Conservation (phyloP, 2,888 invertebrate species). For the Perdita meconis region DNA sequence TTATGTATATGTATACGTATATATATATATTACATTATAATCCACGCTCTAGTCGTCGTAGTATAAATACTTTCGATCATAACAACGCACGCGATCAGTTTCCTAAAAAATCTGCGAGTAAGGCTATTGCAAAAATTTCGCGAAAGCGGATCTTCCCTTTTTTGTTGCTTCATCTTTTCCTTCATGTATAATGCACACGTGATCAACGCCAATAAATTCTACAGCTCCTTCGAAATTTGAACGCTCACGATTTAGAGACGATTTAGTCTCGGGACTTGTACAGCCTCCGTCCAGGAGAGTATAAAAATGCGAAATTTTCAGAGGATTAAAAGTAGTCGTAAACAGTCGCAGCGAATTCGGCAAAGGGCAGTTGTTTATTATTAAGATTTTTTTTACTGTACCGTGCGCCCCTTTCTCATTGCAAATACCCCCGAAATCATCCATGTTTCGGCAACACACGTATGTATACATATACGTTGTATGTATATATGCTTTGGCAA, state of each 20-base stretch:
- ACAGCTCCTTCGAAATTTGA: slow-evolving; percentile 16
- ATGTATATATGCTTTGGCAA: slow-evolving; percentile 59
- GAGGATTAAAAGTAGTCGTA: slow-evolving; percentile 8
- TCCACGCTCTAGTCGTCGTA: slow-evolving; percentile 31
- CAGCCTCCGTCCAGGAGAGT: background rate
- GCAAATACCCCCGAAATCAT: slow-evolving; percentile 10
- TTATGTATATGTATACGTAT: slow-evolving; percentile 7
- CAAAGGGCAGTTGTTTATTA: slow-evolving; percentile 14
- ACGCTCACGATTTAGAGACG: background rate
- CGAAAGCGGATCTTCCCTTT: slow-evolving; percentile 12
- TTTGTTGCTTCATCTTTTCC: background rate
- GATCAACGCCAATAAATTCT: slow-evolving; percentile 18
- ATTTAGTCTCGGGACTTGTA: background rate
- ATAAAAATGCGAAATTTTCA: slow-evolving; percentile 17
- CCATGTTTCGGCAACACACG: slow-evolving; percentile 35
- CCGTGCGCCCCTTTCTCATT: slow-evolving; percentile 6
- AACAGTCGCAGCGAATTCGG: slow-evolving; percentile 23
- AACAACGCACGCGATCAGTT: slow-evolving; percentile 37
- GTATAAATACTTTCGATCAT: slow-evolving; percentile 43
- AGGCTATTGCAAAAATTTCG: slow-evolving; percentile 20
- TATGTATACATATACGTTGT: slow-evolving; percentile 30
- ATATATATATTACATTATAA: slow-evolving; percentile 29
- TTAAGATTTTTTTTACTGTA: slow-evolving; percentile 6
- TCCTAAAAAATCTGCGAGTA: slow-evolving; percentile 14
- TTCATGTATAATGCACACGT: slow-evolving; percentile 28